Evolutionary conservation across 1,140 invertebrate genomes (phyloP).

Genomic region (Lasioglossum albipes): DNA sequence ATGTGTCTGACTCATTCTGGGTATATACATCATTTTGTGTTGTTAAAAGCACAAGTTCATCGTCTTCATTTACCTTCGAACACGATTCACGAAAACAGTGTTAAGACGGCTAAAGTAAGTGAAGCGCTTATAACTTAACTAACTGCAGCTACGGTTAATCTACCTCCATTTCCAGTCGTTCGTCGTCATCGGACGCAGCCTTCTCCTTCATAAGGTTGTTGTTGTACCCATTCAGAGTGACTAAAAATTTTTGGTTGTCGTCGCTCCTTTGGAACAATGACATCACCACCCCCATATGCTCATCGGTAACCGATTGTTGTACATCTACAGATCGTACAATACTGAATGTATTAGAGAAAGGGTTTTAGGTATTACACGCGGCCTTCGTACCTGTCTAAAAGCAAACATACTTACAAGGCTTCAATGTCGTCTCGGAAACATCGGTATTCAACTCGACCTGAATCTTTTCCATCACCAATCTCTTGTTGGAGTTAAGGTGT

Average conservation of each 20-base stretch:
- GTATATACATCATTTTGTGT: conserved; percentile 62
- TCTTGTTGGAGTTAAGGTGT: conserved; percentile 74
- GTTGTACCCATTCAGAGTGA: conserved; percentile 78
- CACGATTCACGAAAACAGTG: conserved; percentile 30
- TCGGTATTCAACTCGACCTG: conserved; percentile 75
- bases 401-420: conserved; percentile 70
- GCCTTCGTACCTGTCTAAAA: neutral
- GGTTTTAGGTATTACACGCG: conserved; percentile 16
- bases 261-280: conserved; percentile 77
- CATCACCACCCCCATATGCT: conserved; percentile 76
- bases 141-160: conserved; percentile 7
- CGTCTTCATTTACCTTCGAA: conserved; percentile 73
- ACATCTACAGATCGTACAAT: conserved; percentile 63
- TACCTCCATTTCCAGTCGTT: conserved; percentile 76
- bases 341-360: conserved; percentile 42
- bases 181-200: conserved; percentile 70
- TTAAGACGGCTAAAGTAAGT: neutral
- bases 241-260: conserved; percentile 77
- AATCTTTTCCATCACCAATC: conserved; percentile 77
- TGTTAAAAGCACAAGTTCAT: conserved; percentile 69
- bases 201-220: conserved; percentile 72
- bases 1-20: conserved; percentile 66
- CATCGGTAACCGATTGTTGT: conserved; percentile 69
- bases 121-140: neutral
- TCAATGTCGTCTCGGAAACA: conserved; percentile 53